Percentiles rank a stretch among this genome's conserved stretches.
These are phyloP conservation scores for Ptyas mucosa DNA, from an alignment of 2,113 vertebrate genomes.

Conservation along the genomic window DNA sequence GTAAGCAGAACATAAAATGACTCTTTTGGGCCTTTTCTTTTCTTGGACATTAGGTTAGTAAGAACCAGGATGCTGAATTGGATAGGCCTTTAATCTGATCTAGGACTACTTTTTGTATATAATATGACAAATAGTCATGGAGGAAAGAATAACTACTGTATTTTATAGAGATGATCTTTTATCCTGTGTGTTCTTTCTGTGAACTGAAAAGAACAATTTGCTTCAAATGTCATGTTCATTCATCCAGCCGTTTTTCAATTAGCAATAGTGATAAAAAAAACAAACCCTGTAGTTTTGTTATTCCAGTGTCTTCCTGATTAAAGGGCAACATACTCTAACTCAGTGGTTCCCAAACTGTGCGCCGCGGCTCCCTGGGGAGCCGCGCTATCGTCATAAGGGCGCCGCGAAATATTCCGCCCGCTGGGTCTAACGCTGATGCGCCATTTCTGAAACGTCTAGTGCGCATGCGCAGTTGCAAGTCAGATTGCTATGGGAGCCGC, in stretches of 20 bases:
- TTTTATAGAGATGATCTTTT: background rate
- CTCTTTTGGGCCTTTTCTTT: background rate
- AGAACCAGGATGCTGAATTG: background rate
- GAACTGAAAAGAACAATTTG: background rate
- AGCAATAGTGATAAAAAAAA: background rate
- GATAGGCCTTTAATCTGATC: background rate
- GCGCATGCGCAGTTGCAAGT: too few species aligned
- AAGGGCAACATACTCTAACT: background rate
- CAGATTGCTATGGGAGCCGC: too few species aligned
- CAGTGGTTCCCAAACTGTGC: too few species aligned
- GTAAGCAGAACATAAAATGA: background rate
- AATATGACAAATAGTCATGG: background rate
- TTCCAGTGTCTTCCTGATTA: background rate
- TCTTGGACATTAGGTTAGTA: background rate
- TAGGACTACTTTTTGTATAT: background rate
- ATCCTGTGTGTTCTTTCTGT: background rate
- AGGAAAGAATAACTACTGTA: background rate
- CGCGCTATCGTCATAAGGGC: too few species aligned
- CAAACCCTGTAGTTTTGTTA: background rate
- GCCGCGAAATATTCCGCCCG: too few species aligned
- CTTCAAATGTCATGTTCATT: background rate
- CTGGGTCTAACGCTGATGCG: too few species aligned
- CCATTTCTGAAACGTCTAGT: too few species aligned
- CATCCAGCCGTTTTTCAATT: background rate
- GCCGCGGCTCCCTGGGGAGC: too few species aligned